A percentile compares a stretch with the other conserved stretches of the same genome.
Conservation (phyloP, 1,140 invertebrate species). For the Solenopsis invicta region DNA sequence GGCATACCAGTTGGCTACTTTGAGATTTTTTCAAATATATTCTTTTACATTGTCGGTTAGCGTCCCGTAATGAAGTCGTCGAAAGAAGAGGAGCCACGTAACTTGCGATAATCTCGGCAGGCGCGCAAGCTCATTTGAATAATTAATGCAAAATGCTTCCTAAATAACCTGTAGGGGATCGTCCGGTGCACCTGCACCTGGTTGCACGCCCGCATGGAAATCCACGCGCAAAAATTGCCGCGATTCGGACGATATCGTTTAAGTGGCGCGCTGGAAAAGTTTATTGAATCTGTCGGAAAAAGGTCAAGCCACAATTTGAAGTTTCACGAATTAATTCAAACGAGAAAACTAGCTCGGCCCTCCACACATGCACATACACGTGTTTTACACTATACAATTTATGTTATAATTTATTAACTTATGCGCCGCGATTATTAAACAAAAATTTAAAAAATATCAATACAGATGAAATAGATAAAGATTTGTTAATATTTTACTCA, state of each 20-base stretch:
- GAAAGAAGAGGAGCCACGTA: constrained; percentile 77
- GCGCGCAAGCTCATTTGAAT: constrained; percentile 84
- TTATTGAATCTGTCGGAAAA: constrained; percentile 73
- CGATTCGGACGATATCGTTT: constrained; percentile 82
- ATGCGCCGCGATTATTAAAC: background rate
- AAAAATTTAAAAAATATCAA: background rate
- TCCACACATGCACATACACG: background rate
- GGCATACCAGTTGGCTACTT: constrained; percentile 8
- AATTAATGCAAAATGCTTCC: constrained; percentile 86
- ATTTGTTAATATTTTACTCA: background rate
- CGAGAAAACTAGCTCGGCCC: background rate
- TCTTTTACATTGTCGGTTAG: constrained; percentile 72
- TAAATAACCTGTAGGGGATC: constrained; percentile 84
- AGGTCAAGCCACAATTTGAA: constrained; percentile 46
- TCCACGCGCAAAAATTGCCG: constrained; percentile 77
- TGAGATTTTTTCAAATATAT: constrained; percentile 53
- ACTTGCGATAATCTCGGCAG: constrained; percentile 84
- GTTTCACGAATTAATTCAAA: constrained; percentile 29
- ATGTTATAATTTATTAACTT: background rate
- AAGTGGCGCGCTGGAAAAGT: constrained; percentile 74
- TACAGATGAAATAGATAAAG: background rate
- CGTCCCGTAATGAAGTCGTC: constrained; percentile 79
- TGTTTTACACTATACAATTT: constrained; percentile 29
- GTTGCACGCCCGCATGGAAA: constrained; percentile 78
- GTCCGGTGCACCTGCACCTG: constrained; percentile 81